Base-by-base conservation (phyloP, 1,140 invertebrate species). In the Drosophila biarmipes region DNA sequence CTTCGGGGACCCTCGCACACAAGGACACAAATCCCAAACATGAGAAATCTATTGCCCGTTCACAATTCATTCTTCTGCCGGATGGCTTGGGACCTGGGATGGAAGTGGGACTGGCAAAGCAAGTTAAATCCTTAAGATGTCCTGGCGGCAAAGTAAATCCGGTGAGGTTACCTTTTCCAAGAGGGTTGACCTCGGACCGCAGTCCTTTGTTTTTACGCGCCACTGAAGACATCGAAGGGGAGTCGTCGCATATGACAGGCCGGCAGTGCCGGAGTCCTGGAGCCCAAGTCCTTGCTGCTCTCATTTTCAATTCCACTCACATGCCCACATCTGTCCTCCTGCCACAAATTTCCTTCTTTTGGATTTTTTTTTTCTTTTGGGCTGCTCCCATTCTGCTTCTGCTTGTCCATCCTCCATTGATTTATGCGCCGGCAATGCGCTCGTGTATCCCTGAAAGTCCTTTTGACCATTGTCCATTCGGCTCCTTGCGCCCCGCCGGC, bases 81-180 rank as follows among this genome's bases (percentile, higher is more conserved):
- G n/a, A 24, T 55, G 43, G 37, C 38, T 51, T 21, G 19, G 46
- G 46, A 14, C 8, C 5, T 11, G 31, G 14, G 31, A 7, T 21
- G 29, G 17, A 6, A 38, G 15, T 19, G 38, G 42, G 43, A 31
- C 27, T 31, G 35, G 34, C 35, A 29, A 52, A 59, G 77, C 46
- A 78, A 87, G 84, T 79, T 89, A 87, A 87, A 81, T 89, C 82
- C 82, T 87, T 87, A 87, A 87, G 82, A 89, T 87, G 84, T 87
- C 79, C 78, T 67, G 75, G 66, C 77, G 55, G 80, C 69, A 76
- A 84, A 85, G 81, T 80, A 85, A 87, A 89, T 89, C 78, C 78
- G 59, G 54, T 59, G 62, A 79, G 66, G 75, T 87, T 89, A 87
- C 82, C 82, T 87, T 87, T 87, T 46, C 51, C 55, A 51, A 49